These are phyloP conservation scores for Acanthopleura granulata DNA, from an alignment of 2,888 invertebrate species.

Conservation along the genomic window DNA sequence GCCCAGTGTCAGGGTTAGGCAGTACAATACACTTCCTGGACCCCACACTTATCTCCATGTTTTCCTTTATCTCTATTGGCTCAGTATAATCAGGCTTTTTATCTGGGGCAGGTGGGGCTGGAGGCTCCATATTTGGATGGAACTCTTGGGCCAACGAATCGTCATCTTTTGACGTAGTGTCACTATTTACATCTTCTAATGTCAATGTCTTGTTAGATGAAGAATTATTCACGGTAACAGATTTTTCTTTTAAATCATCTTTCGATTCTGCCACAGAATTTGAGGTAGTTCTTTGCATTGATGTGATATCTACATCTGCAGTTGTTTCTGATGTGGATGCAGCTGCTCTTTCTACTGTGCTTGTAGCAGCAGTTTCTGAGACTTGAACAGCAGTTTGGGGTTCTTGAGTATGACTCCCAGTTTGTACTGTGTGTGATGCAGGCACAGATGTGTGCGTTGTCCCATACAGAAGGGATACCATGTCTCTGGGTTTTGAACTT, in stretches of 20 bases:
- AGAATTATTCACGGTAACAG: background rate
- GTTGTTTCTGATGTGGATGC: background rate
- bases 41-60: constrained; percentile 65
- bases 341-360: background rate
- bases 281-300: background rate
- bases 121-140: background rate
- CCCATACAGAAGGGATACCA: background rate
- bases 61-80: constrained; percentile 57
- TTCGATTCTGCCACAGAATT: background rate
- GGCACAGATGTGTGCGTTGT: background rate
- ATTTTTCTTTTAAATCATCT: background rate
- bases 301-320: background rate
- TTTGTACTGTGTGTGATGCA: background rate
- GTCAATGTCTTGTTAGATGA: too few relatives aligned
- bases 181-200: background rate
- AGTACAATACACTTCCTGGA: constrained; percentile 69
- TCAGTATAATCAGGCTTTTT: constrained; percentile 50
- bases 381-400: background rate
- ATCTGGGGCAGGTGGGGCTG: constrained; percentile 1
- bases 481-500: background rate
- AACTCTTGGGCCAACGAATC: background rate
- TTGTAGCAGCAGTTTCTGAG: background rate
- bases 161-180: background rate
- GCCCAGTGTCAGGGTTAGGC: constrained; percentile 64
- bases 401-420: background rate